Percentiles rank a stretch among this genome's conserved stretches.
Conservation (phyloP, 2,113 vertebrate genomes). For the Suncus etruscus region DNA sequence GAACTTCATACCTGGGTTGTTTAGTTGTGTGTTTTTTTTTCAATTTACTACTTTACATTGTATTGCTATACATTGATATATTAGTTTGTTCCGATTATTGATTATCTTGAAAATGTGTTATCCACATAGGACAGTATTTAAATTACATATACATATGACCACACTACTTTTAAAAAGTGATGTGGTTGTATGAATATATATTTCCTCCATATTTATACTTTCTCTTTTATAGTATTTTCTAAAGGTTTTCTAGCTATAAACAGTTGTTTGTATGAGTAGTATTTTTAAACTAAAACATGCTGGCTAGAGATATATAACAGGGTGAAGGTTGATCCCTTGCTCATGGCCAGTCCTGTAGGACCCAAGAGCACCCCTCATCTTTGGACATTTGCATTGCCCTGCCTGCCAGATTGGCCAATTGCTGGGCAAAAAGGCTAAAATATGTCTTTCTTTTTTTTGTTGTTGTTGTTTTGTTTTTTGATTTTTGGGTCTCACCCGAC, state of each 20-base stretch:
- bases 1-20: no score
- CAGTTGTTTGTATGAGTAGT: slow-evolving; percentile 39
- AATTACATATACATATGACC: slow-evolving; percentile 20
- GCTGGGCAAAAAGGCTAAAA: slow-evolving; percentile 6
- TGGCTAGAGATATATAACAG: no score
- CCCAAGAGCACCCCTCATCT: no score
- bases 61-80: not conserved
- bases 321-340: no score
- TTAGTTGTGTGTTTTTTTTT: no score
- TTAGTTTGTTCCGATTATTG: slow-evolving; percentile 40
- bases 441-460: slow-evolving; percentile 45
- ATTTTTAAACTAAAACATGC: slow-evolving; percentile 11
- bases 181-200: slow-evolving; percentile 40
- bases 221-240: slow-evolving; percentile 59
- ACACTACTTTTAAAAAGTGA: slow-evolving; percentile 17
- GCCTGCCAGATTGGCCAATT: no score
- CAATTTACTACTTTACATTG: no score
- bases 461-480: no score
- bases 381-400: no score
- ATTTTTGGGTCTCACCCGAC: no score
- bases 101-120: slow-evolving; percentile 24
- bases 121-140: slow-evolving; percentile 12
- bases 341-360: no score
- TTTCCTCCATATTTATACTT: slow-evolving; percentile 44
- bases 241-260: slow-evolving; percentile 24